Base-by-base conservation (phyloP, 2,888 invertebrate species). In the Scelioninae gen. 1 region DNA sequence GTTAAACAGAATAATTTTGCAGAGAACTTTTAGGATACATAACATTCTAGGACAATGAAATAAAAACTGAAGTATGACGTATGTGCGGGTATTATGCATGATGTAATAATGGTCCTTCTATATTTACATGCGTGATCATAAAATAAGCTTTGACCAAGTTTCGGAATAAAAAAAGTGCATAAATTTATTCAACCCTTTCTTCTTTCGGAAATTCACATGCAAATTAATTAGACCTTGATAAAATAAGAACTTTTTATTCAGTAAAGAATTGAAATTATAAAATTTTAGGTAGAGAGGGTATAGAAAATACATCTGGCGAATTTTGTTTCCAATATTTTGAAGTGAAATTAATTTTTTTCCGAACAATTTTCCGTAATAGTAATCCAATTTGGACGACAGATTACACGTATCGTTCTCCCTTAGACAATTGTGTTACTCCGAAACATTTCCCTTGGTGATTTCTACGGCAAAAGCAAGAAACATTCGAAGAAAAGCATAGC, bases 391-490 rank as follows among this genome's bases (percentile, higher is more conserved):
- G 11, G 1, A 43, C 43, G 43, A 5, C 9, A 5, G n/a, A 1
- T n/a, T 43, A 1, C 11, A 43, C 43, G 43, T 43, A 43, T 43
- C 43, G 43, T 43, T 9, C 43, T 9, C 43, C 43, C 43, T n/a
- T n/a, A 11, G 11, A 43, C 9, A 43, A 43, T 11, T 43, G 8
- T 11, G 43, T 3, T 43, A 5, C 15, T 13, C 9, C 47, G 4
- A 23, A 23, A 23, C 23, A 23, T 11, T 53, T 47, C 47, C 81
- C 74, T 40, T 58, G 40, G 49, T 72, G 80, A 82, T 68, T 72
- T 66, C 45, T 69, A 49, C 56, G 13, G 53, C 65, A 34, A 81
- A 79, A 81, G 66, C 53, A 84, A 82, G 75, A 85, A 83, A 80
- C 80, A 84, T 38, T 80, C 74, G 58, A 49, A 69, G 82, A 74